Base-by-base conservation (phyloP, 2,113 vertebrate species). In the Sinosuthora webbiana region DNA sequence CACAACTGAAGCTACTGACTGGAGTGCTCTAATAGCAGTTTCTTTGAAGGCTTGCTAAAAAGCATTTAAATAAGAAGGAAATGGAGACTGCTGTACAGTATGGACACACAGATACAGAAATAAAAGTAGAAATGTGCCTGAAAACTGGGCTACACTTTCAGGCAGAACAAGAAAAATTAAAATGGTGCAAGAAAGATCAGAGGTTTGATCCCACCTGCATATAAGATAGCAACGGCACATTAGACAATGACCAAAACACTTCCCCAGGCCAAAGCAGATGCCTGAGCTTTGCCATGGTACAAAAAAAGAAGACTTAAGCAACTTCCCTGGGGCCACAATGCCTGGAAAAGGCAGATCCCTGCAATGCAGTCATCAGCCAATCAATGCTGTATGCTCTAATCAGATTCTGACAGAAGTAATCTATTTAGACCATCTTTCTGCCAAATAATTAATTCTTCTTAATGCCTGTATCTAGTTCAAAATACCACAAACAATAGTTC, bases 361-460 rank as follows among this genome's bases (percentile, higher is more conserved):
- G 95, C 94, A 97, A 89, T 87, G 79, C 83, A 92, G 94, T 83
- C 85, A 88, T 78, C 79, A 74, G 60, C 28, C 89, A 92, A 88
- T 85, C 87, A 81, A 90, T 88, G 87, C 89, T 35, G 44, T 41
- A 83, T n/a, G 8, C 55, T 67, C 35, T 80, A 90, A 85, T 82
- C 53, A 50, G 44, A 92, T 83, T 89, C 68, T 63, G 68, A 95
- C 67, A 80, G 42, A 90, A 86, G 44, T 83, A 59, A 92, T 90
- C 88, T 92, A 86, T 90, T 85, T 76, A 90, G 83, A 88, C 25
- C 39, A 81, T 60, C 69, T 78, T 94, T 77, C 80, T 95, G 85
- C 79, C 92, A 96, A 94, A 89, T 74, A 88, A 93, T 96, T 96
- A 90, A 93, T 88, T 77, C 60, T 81, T 88, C 79, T 67, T 92